A percentile compares a stretch with the other conserved stretches of the same genome.
Evolutionary conservation across 2,888 invertebrate genomes (phyloP).

Genomic region (Silvanus unidentatus): DNA sequence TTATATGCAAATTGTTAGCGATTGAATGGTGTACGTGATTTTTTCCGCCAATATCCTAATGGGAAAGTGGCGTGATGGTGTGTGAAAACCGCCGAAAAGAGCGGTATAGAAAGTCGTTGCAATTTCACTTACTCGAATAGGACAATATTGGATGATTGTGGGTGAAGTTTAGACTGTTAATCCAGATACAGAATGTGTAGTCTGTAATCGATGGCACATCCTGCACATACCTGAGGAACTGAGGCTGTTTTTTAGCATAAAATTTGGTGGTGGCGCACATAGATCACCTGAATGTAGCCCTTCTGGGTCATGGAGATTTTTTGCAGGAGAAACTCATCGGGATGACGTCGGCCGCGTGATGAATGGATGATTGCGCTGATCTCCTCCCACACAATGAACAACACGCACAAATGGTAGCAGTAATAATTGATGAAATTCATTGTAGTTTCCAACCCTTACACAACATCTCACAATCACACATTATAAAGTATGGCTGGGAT

Average conservation of each 20-base stretch:
- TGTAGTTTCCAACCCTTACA: background rate
- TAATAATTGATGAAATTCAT: background rate
- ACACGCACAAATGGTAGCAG: constrained; percentile 4
- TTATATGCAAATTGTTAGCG: too few relatives aligned
- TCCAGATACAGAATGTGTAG: constrained; percentile 54
- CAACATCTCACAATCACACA: too few relatives aligned
- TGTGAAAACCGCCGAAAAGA: too few relatives aligned
- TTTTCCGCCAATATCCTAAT: background rate
- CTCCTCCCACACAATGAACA: constrained; percentile 14
- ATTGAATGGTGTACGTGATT: too few relatives aligned
- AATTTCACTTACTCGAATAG: constrained; percentile 54
- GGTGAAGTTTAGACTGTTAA: constrained; percentile 49
- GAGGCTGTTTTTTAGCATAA: constrained; percentile 19
- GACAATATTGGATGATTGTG: constrained; percentile 51
- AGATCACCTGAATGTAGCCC: constrained; percentile 64
- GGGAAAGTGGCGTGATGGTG: background rate
- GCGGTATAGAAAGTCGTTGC: background rate
- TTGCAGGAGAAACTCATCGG: constrained; percentile 44
- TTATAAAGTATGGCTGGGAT: too few relatives aligned
- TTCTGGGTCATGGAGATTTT: constrained; percentile 61
- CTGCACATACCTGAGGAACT: constrained; percentile 51
- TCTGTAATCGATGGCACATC: too few relatives aligned
- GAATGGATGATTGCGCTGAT: constrained; percentile 18
- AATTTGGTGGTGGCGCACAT: too few relatives aligned
- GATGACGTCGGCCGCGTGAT: constrained; percentile 6